These are phyloP conservation scores for Rhinoraja longicauda DNA, from an alignment of 2,797 vertebrate species.

Conservation along the genomic window DNA sequence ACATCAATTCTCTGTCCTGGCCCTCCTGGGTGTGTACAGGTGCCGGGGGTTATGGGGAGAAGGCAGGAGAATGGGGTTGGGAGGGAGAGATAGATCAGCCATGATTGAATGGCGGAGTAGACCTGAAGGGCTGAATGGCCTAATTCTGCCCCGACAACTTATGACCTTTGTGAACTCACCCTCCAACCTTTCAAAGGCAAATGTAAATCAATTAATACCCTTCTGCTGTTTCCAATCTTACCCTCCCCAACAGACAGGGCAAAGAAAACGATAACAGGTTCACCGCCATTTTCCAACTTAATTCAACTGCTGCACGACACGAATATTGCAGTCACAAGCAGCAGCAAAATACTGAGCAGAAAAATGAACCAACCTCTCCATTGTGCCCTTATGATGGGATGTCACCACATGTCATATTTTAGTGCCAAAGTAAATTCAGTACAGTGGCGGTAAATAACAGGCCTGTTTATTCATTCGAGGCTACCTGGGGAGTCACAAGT, in stretches of 20 bases:
- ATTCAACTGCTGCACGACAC: background rate
- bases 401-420: background rate
- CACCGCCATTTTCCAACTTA: background rate
- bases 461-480: background rate
- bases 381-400: background rate
- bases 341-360: background rate
- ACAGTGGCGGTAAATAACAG: background rate
- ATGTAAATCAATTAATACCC: too few relatives aligned
- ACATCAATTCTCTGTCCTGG: too few relatives aligned
- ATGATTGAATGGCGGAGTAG: too few relatives aligned
- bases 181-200: background rate
- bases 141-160: too few relatives aligned
- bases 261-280: background rate
- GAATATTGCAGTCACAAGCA: background rate
- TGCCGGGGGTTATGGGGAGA: too few relatives aligned
- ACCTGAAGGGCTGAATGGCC: too few relatives aligned
- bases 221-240: background rate
- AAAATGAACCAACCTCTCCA: background rate
- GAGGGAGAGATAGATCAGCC: too few relatives aligned
- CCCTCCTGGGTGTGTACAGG: too few relatives aligned
- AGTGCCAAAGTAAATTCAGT: background rate
- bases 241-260: background rate
- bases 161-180: background rate
- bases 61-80: too few relatives aligned
- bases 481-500: background rate